Base-by-base conservation (phyloP, 2,113 vertebrate species). In the Siniperca knerii region DNA sequence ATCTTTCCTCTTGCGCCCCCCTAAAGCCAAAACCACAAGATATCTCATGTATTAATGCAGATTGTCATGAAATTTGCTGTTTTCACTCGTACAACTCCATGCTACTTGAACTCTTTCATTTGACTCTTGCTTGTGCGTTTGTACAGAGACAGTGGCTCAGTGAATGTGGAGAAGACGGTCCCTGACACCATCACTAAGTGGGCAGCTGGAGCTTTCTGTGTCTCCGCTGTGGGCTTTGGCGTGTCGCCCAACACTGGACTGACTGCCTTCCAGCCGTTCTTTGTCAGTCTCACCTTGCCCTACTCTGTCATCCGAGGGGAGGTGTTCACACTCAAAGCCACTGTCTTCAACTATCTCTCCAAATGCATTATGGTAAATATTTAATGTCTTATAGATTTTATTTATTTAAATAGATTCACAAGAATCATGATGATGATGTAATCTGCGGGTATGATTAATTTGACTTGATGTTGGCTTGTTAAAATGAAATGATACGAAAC, bases 111-210 rank as follows among this genome's bases (percentile, higher is more conserved):
- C 12, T n/a, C 48, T 37, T 64, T 55, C 8, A 54, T 60, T 25
- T 46, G 55, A 11, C 7, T 23, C 20, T n/a, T 15, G 6, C 2
- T 16, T 6, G 2, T 81, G 0, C 71, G 52, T 82, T 60, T 58
- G 33, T 21, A 37, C 84, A 96, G 96, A 37, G 87, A 86, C 25
- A 83, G 29, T 6, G 95, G 94, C 0, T 85, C 88, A 2, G 86
- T 74, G 77, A 54, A 72, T 0, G 5, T 96, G 69, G 90, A 92
- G 75, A 93, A 96, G 76, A 96, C 83, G 0, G 89, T 97, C 25
- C 97, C 97, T 1, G 97, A 98, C 92, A 96, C 95, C 52, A 96
- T 98, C 92, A 99, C 97, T 0, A 95, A 96, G 23, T 98, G 98
- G 98, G 94, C 96, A 15, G 96, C 96, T 2, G 96, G 88, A 0